phyloP scores from a whole-genome alignment of 2,888 invertebrate genomes.

The Patella pellucida region DNA sequence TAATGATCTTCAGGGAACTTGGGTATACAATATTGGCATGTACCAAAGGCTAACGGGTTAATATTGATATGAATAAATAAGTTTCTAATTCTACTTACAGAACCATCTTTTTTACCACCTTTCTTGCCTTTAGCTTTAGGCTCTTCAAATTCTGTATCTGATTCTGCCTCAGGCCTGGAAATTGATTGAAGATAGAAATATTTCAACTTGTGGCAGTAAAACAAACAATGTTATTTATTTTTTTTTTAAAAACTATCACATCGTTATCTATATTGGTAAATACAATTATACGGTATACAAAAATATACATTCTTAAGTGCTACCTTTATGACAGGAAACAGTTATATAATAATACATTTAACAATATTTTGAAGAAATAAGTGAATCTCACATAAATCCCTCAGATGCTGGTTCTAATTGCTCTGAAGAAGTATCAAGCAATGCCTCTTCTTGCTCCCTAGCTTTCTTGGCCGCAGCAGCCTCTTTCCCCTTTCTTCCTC shows the following conservation, averaged over 20 bases:
- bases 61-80: no score
- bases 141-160: slow-evolving; percentile 25
- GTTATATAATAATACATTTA: not conserved
- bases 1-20: no score
- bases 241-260: no score
- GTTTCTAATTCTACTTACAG: not conserved
- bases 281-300: no score
- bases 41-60: no score
- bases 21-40: no score
- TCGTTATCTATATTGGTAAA: no score
- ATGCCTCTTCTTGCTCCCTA: slow-evolving; percentile 1
- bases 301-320: not conserved
- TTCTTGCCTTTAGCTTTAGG: slow-evolving; percentile 22
- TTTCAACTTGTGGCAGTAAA: no score
- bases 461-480: not conserved
- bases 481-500: not conserved
- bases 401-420: slow-evolving; percentile 11
- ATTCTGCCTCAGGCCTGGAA: slow-evolving; percentile 19
- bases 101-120: slow-evolving; percentile 19
- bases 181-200: no score
- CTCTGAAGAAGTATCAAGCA: slow-evolving; percentile 12
- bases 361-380: not conserved
- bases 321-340: not conserved
- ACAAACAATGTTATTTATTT: no score
- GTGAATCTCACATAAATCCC: slow-evolving; percentile 12